A percentile compares a stretch with the other conserved stretches of the same genome.
Conservation (phyloP, 1,140 invertebrate species). For the Pemphigus obesinymphae region DNA sequence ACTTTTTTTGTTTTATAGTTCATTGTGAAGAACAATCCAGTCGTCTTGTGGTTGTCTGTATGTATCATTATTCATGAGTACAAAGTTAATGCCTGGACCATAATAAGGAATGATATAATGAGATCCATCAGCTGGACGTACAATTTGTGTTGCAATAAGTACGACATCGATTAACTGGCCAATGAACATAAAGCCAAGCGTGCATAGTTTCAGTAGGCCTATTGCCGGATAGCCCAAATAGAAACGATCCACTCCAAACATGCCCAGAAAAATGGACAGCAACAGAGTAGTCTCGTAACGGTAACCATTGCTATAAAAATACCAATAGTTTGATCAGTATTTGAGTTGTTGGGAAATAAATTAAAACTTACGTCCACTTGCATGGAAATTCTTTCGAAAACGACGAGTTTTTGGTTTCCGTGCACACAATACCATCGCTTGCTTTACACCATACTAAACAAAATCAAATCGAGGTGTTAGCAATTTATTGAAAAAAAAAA, state of each 20-base stretch:
- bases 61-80: constrained; percentile 80
- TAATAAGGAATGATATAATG: constrained; percentile 91
- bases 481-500: neutral
- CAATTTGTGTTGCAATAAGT: constrained; percentile 86
- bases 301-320: constrained; percentile 83
- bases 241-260: constrained; percentile 96
- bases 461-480: neutral
- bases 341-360: neutral
- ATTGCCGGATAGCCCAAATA: constrained; percentile 95
- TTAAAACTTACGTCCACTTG: constrained; percentile 81
- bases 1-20: constrained; percentile 43
- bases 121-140: constrained; percentile 94
- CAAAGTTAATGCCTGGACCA: constrained; percentile 75
- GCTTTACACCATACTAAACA: constrained; percentile 73
- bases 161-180: constrained; percentile 92
- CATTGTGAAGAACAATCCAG: constrained; percentile 56
- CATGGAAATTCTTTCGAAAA: constrained; percentile 81
- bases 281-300: constrained; percentile 86
- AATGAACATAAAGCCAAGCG: constrained; percentile 93
- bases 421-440: constrained; percentile 75
- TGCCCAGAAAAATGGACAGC: constrained; percentile 90
- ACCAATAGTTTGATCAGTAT: constrained; percentile 4
- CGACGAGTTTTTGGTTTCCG: constrained; percentile 69
- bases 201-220: constrained; percentile 89
- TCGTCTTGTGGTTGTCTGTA: constrained; percentile 76